Conservation (phyloP, 2,113 vertebrate species). For the Bambusicola thoracicus region DNA sequence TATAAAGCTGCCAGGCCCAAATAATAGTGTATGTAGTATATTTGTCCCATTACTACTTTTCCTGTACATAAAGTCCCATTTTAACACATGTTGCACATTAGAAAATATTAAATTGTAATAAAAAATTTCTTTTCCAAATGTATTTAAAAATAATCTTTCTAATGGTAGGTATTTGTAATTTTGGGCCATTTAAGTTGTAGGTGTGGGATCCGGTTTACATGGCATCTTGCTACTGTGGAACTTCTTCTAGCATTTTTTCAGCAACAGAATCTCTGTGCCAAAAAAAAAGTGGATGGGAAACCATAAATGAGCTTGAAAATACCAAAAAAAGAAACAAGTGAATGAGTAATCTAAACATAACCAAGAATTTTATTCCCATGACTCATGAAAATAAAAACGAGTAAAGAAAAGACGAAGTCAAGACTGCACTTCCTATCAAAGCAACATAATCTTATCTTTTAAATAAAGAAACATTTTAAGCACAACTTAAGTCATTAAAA, state of each 20-base stretch:
- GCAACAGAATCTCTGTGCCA: slow-evolving; percentile 55
- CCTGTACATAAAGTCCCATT: not conserved
- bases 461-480: slow-evolving; percentile 19
- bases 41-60: slow-evolving; percentile 42
- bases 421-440: not conserved
- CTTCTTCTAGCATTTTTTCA: slow-evolving; percentile 56
- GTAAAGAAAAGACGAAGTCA: slow-evolving; percentile 13
- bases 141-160: slow-evolving; percentile 68
- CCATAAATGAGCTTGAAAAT: slow-evolving; percentile 73
- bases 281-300: slow-evolving; percentile 72
- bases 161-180: slow-evolving; percentile 73
- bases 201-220: slow-evolving; percentile 80
- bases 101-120: slow-evolving; percentile 58
- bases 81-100: slow-evolving; percentile 55
- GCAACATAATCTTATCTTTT: not conserved
- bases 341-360: slow-evolving; percentile 74
- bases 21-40: slow-evolving; percentile 11
- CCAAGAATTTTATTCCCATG: slow-evolving; percentile 70
- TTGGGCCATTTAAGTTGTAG: slow-evolving; percentile 67
- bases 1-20: slow-evolving; percentile 16
- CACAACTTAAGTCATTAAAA: slow-evolving; percentile 19
- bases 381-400: slow-evolving; percentile 37
- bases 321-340: slow-evolving; percentile 70
- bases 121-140: slow-evolving; percentile 62
- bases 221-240: slow-evolving; percentile 73